Base-by-base conservation (phyloP, 2,113 vertebrate genomes). In the Spea multiplicata region DNA sequence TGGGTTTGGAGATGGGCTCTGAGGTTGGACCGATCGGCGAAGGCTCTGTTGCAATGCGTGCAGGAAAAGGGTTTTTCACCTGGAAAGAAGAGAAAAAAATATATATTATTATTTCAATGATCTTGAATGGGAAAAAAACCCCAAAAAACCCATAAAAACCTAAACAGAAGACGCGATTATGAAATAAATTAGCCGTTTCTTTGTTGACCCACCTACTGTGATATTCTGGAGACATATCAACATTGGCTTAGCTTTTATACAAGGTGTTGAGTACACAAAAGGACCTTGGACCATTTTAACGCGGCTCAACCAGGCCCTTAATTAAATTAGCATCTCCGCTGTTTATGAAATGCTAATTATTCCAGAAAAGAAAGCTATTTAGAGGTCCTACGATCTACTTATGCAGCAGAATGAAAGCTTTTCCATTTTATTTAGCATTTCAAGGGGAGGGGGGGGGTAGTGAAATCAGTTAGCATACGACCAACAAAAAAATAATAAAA, bases 1-100 rank as follows among this genome's bases (percentile, higher is more conserved):
- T 99, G 97, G 65, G 97, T 99, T 92, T 99, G 97, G 84, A 98
- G 92, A 88, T 99, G 97, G 49, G 97, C 97, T 0, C 97, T 92
- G 76, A 99, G 95, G 90, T 99, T 99, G 74, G 97, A 98, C 84
- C 97, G 96, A 86, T 99, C 97, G 0, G 97, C 97, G 12, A 99
- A 99, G 46, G 97, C 97, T 0, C 97, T 91, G 90, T 89, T 98
- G 84, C 97, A 99, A 85, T 97, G 97, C 0, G 95, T 93, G 84
- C 97, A 99, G 68, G 96, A 95, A 82, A 98, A 99, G 1, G 97
- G 97, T 14, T 97, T 96, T 83, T 98, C 97, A 14, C 97, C 97
- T 98, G 81, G 17, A 50, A 70, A 75, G 82, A 76, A 87, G 85
- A n/a, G 83, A 80, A 83, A 70, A 85, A 84, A 84, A 57, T 82